These are phyloP conservation scores for Aplochiton taeniatus DNA, from an alignment of 2,797 vertebrate genomes.

Conservation along the genomic window DNA sequence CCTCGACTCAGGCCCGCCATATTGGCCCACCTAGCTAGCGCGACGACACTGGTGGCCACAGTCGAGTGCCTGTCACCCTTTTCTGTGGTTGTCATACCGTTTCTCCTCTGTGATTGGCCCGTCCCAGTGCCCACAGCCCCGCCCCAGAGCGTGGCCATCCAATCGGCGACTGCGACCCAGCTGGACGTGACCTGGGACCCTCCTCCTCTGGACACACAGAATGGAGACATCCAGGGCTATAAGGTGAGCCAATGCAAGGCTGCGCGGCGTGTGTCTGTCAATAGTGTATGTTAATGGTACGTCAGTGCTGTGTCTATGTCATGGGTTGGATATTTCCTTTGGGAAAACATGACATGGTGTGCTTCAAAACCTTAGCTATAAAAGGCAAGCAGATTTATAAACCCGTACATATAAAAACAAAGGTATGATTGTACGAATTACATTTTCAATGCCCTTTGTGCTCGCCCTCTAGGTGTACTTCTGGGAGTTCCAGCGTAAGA, in stretches of 20 bases:
- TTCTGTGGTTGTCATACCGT: not conserved
- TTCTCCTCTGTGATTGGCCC: not conserved
- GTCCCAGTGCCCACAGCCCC: conserved; percentile 86
- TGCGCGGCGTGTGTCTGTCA: not conserved
- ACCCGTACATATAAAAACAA: too few relatives aligned
- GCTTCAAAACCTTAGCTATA: too few relatives aligned
- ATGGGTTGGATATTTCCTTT: too few relatives aligned
- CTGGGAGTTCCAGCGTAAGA: conserved; percentile 88
- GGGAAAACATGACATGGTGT: too few relatives aligned
- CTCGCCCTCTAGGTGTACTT: conserved; percentile 83
- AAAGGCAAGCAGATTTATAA: too few relatives aligned
- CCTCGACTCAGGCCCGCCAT: not conserved
- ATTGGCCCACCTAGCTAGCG: not conserved
- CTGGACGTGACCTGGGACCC: conserved; percentile 94
- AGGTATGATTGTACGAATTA: not conserved
- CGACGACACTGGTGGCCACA: not conserved
- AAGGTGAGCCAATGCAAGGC: conserved; percentile 88
- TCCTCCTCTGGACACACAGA: conserved; percentile 85
- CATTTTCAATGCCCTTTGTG: not conserved
- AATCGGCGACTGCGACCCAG: conserved; percentile 87
- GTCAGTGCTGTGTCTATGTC: too few relatives aligned
- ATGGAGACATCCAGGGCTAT: conserved; percentile 96
- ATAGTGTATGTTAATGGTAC: not conserved
- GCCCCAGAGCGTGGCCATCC: conserved; percentile 85
- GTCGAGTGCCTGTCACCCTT: not conserved